Evolutionary conservation across 2,113 vertebrate species (phyloP), one percentile per base, ranked within the genome.

Genomic region (Thamnaconus septentrionalis): DNA sequence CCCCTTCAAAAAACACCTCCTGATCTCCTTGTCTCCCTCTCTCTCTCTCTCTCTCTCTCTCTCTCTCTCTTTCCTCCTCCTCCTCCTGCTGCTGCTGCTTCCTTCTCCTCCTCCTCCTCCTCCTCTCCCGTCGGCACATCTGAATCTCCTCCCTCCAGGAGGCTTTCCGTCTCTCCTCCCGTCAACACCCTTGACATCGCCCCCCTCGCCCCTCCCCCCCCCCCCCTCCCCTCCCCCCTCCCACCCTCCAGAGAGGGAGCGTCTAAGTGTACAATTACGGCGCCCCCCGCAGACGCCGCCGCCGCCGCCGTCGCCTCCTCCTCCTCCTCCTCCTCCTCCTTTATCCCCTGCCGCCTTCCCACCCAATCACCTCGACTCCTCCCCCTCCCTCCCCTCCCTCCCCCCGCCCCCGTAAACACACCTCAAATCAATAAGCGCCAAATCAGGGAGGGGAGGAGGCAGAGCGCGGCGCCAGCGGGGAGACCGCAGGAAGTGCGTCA

Each of bases 341-440:
- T 64, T 71, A 60, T 76, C 69, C 66, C 57, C 61, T 65, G 64
- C 61, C 71, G 73, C 76, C 69, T 72, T 71, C 78, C 76, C 58
- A 1, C 59, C 79, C 73, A 56, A 40, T 73, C 60, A 7, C 66
- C 71, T 69, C 64, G 57, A 5, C 7, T 11, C 48, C 48, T 31
- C 18, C 18, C 18, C 18, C 18, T 31, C 18, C 18, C 18, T 31
- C 18, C 18, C n/a, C 10, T n/a, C 50, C 52, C 4, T 31, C 66
- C 55, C 69, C 76, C 2, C 46, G 41, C 75, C 74, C 76, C 71
- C 18, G 11, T 64, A 71, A 88, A 90, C 89, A 93, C 91, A 91
- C 94, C 93, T 91, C 87, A 76, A 94, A 96, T 96, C 95, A 94
- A 96, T 96, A 94, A 86, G 63, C 87, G 90, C 91, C 92, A 94